These are phyloP conservation scores for Plebejus argus DNA, from an alignment of 2,888 invertebrate genomes.

Conservation along the genomic window DNA sequence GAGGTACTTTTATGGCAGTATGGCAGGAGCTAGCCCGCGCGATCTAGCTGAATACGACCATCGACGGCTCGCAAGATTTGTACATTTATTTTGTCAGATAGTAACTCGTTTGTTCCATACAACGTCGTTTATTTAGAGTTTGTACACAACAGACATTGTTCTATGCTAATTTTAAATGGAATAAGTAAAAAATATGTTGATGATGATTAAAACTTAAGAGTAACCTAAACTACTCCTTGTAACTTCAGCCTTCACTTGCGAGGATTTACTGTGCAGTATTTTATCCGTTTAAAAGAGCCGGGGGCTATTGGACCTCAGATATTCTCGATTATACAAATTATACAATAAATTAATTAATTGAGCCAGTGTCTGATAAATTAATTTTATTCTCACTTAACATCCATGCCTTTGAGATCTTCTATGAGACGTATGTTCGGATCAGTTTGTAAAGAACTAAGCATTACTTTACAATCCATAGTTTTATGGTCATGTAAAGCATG, in stretches of 20 bases:
- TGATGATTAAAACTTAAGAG: too few species aligned
- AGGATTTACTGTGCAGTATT: neutral
- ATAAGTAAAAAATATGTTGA: neutral
- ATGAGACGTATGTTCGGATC: too few species aligned
- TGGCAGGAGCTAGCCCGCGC: conserved; percentile 51
- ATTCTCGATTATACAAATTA: neutral
- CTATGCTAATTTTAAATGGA: neutral
- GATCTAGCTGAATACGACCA: conserved; percentile 54
- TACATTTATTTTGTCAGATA: conserved; percentile 11
- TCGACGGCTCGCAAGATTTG: conserved; percentile 23
- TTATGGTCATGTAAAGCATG: too few species aligned
- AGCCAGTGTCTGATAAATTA: neutral
- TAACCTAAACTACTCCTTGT: too few species aligned
- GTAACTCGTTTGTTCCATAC: neutral
- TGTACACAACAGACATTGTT: neutral
- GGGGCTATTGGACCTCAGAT: neutral
- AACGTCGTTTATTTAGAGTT: neutral
- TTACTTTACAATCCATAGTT: too few species aligned
- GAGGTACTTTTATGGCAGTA: conserved; percentile 50
- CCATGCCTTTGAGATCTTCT: too few species aligned
- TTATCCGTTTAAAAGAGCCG: neutral
- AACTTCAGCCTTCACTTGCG: neutral
- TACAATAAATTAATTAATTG: conserved; percentile 2
- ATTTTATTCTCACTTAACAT: too few species aligned
- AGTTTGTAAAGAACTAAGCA: too few species aligned